phyloP scores from a whole-genome alignment of 2,113 vertebrate species.

The Phyllostomus hastatus region DNA sequence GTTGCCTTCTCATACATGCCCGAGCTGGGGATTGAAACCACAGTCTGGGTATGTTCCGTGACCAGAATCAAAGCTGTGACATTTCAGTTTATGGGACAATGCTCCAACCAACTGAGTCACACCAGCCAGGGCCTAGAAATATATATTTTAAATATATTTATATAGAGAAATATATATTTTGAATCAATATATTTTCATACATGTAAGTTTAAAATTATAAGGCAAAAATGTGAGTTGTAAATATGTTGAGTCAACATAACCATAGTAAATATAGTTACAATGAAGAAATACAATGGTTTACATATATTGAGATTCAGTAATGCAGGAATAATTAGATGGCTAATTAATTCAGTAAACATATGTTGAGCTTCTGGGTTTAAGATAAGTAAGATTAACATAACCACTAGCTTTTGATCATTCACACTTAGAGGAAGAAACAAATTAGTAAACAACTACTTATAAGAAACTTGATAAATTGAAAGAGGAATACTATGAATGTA shows the following conservation, averaged over 20 bases:
- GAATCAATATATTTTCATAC: too few species aligned
- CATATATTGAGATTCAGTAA: neutral
- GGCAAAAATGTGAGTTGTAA: neutral
- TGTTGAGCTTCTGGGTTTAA: constrained; percentile 5
- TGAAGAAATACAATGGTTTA: constrained; percentile 9
- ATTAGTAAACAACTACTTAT: neutral
- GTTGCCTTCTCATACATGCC: too few species aligned
- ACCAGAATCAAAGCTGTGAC: too few species aligned
- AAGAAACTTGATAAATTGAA: neutral
- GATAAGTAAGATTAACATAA: constrained; percentile 20
- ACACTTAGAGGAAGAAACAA: neutral
- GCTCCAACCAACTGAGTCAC: too few species aligned
- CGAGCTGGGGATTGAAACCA: too few species aligned
- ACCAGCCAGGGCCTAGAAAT: too few species aligned
- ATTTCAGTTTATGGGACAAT: too few species aligned
- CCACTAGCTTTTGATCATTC: neutral
- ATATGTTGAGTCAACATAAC: neutral
- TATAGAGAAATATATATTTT: too few species aligned
- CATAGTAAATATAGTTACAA: neutral
- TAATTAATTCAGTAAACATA: constrained; percentile 48
- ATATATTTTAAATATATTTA: too few species aligned
- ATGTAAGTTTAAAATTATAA: neutral
- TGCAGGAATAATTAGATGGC: constrained; percentile 6
- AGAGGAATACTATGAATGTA: neutral
- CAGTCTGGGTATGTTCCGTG: too few species aligned